Evolutionary conservation across 1,140 invertebrate species (phyloP), one percentile per base, ranked within the genome.

Genomic region (Drosophila gunungcola): DNA sequence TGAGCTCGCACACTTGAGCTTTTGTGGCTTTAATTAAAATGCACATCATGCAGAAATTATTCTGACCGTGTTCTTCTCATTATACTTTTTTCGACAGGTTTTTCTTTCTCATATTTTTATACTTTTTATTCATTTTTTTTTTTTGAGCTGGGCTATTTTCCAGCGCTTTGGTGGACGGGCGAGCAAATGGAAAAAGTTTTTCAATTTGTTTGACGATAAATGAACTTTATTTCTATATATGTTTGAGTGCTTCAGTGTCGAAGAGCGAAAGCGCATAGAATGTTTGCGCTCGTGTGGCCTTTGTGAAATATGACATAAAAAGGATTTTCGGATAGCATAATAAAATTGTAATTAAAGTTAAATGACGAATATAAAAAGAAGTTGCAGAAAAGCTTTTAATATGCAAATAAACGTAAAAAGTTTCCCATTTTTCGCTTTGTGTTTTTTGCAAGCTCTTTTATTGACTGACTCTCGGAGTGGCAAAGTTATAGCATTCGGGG

Each of bases 191-290:
- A 79, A 88, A 86, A 86, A 86, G 79, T 86, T 86, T 86, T 86
- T 86, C 82, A 86, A 86, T 86, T 86, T 86, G 73, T 85, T 83
- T 88, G 83, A 88, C 82, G 78, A 86, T 88, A 88, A 86, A 82
- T 88, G 78, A 81, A 76, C 80, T 88, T 43, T 79, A 65, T 65
- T 60, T 58, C 49, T 74, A 65, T 68, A 56, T 48, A 46, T 46
- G 58, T 25, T 55, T 46, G 42, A 39, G 45, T 43, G 53, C 38
- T 41, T 41, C 21, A 45, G 52, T 69, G 60, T 46, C 11, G 34
- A 32, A n/a, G n/a, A 10, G 1, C 27, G n/a, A 10, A 1, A 54
- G 34, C 58, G 53, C 29, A 61, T 54, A 54, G 49, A 41, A 32
- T 25, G 57, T 16, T 21, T 61, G 34, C 13, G 43, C 16, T 13